Evolutionary conservation across 2,797 vertebrate species (phyloP).

Genomic region (Pagetopsis macropterus): DNA sequence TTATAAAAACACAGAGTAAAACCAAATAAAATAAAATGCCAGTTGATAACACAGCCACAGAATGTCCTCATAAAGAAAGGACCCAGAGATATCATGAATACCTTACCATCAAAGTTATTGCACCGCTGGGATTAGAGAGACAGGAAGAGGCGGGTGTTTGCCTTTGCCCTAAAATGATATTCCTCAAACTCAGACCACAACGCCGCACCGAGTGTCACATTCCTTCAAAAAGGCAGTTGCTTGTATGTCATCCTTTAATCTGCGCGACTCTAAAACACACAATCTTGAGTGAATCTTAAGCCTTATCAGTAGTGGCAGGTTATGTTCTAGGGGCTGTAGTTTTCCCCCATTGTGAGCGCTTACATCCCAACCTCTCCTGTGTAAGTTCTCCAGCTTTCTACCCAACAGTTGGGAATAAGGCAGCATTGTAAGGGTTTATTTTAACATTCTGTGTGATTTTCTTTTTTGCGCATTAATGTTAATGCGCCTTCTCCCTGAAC

Average conservation of each 20-base stretch:
- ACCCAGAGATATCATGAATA: conserved; percentile 57
- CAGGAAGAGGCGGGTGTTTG: conserved; percentile 40
- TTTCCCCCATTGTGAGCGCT: conserved; percentile 27
- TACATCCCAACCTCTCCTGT: conserved; percentile 16
- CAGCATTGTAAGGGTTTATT: conserved; percentile 39
- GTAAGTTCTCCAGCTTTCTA: conserved; percentile 23
- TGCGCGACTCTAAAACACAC: conserved; percentile 34
- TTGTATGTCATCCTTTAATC: conserved; percentile 51
- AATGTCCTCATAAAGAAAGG: conserved; percentile 52
- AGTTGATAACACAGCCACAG: conserved; percentile 60
- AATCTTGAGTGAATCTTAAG: conserved; percentile 40
- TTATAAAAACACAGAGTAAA: conserved; percentile 47
- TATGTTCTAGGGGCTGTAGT: conserved; percentile 27
- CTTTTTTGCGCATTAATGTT: conserved; percentile 36
- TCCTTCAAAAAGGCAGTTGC: conserved; percentile 34
- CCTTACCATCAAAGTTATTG: conserved; percentile 46
- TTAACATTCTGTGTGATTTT: conserved; percentile 50
- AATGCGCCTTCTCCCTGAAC: conserved; percentile 22
- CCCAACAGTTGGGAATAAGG: conserved; percentile 16
- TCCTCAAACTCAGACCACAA: conserved; percentile 28
- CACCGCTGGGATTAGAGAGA: conserved; percentile 38
- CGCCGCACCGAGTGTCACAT: conserved; percentile 26
- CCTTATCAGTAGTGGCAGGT: conserved; percentile 40
- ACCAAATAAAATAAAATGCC: conserved; percentile 48
- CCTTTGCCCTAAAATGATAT: conserved; percentile 19